Percentiles rank a stretch among this genome's conserved stretches.
phyloP scores from a whole-genome alignment of 2,797 vertebrate genomes.

The Toxotes lorentzi region DNA sequence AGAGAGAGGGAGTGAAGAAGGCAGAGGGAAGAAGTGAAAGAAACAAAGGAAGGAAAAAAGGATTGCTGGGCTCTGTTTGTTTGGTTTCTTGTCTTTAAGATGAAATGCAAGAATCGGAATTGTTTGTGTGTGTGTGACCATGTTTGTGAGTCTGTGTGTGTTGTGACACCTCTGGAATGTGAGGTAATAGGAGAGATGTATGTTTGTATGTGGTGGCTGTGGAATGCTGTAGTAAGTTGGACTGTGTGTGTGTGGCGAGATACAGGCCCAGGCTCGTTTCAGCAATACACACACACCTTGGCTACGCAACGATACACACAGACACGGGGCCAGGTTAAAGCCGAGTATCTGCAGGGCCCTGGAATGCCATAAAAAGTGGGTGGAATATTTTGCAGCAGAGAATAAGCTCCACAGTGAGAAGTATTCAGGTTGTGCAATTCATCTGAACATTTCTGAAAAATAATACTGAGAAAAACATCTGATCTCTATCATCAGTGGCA shows the following conservation, averaged over 20 bases:
- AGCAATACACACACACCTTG: slow-evolving; percentile 22
- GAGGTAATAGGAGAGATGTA: slow-evolving; percentile 58
- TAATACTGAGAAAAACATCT: neutral
- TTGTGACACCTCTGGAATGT: slow-evolving; percentile 59
- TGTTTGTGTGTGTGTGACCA: slow-evolving; percentile 35
- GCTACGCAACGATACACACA: neutral
- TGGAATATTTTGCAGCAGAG: neutral
- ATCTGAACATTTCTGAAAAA: no score
- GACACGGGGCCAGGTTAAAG: neutral
- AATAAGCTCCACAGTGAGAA: no score
- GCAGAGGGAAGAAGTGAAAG: neutral
- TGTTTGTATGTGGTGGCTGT: slow-evolving; percentile 45
- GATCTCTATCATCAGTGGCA: no score
- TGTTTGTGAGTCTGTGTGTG: slow-evolving; percentile 30
- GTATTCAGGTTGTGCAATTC: no score
- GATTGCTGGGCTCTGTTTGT: neutral
- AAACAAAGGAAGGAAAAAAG: slow-evolving; percentile 22
- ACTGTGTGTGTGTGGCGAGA: slow-evolving; percentile 28
- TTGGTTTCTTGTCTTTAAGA: slow-evolving; percentile 18
- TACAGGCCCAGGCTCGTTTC: slow-evolving; percentile 60
- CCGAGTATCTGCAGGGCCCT: neutral
- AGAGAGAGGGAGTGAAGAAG: neutral
- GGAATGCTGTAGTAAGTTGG: slow-evolving; percentile 73
- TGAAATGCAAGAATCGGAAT: neutral
- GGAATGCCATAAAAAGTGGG: neutral